Conservation (phyloP, 2,888 invertebrate species). For the Ochlodes sylvanus region DNA sequence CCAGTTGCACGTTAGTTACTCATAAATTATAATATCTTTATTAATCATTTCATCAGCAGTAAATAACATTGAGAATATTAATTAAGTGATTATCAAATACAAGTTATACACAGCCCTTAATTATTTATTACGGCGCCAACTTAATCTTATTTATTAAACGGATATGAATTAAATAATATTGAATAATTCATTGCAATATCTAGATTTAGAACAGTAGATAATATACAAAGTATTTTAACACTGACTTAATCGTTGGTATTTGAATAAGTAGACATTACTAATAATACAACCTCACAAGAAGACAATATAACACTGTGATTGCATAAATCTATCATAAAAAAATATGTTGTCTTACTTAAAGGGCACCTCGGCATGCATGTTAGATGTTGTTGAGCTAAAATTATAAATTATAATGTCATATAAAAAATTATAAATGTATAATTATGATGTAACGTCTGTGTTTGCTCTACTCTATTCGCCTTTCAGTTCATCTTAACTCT, state of each 20-base stretch:
- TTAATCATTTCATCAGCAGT: conserved; percentile 25
- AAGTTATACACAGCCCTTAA: conserved; percentile 19
- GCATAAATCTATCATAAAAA: no score
- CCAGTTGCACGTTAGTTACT: background rate
- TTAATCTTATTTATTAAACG: conserved; percentile 24
- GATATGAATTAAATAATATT: conserved; percentile 5
- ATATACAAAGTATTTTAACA: no score
- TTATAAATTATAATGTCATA: no score
- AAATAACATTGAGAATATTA: conserved; percentile 17
- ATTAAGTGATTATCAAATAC: conserved; percentile 20
- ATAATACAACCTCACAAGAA: no score
- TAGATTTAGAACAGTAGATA: background rate
- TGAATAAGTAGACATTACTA: no score
- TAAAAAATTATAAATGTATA: no score
- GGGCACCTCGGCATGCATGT: no score
- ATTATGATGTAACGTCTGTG: background rate
- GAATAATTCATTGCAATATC: conserved; percentile 19
- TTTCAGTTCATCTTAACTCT: background rate
- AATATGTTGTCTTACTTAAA: no score
- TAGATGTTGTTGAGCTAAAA: no score
- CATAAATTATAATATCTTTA: conserved; percentile 15
- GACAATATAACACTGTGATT: no score
- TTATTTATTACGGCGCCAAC: conserved; percentile 36
- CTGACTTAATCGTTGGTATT: no score
- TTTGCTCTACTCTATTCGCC: background rate